Evolutionary conservation across 2,113 vertebrate species (phyloP).

Genomic region (Halcyon malimbica): DNA sequence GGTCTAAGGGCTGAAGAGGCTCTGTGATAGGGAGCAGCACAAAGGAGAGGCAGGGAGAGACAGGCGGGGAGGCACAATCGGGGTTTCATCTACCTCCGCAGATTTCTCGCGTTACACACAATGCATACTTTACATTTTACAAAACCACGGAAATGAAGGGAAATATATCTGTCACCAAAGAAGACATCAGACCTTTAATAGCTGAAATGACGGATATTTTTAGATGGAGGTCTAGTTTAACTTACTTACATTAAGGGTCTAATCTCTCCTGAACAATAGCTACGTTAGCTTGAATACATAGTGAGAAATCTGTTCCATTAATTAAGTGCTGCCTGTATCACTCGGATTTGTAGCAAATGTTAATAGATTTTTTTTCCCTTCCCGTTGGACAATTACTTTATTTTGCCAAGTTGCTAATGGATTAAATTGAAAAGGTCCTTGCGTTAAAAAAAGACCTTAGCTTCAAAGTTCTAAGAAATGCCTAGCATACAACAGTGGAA

Average conservation of each 20-base stretch:
- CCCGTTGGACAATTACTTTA: constrained; percentile 69
- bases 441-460: neutral
- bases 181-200: constrained; percentile 65
- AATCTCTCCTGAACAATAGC: constrained; percentile 69
- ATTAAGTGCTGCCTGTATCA: constrained; percentile 71
- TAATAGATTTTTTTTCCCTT: constrained; percentile 66
- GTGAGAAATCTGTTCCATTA: constrained; percentile 61
- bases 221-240: constrained; percentile 71
- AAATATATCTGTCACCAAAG: constrained; percentile 71
- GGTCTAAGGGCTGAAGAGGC: constrained; percentile 74
- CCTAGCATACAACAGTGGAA: constrained; percentile 17
- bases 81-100: constrained; percentile 63
- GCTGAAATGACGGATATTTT: constrained; percentile 71
- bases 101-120: constrained; percentile 74
- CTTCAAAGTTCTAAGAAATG: constrained; percentile 53
- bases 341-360: constrained; percentile 60
- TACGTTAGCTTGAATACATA: constrained; percentile 64
- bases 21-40: constrained; percentile 48
- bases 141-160: constrained; percentile 71
- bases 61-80: constrained; percentile 68
- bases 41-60: constrained; percentile 55
- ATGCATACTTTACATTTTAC: constrained; percentile 55
- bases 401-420: constrained; percentile 61
- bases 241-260: constrained; percentile 64
- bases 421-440: constrained; percentile 37